Conservation (phyloP, 2,888 invertebrate species). For the Lasioglossum pauxillum region DNA sequence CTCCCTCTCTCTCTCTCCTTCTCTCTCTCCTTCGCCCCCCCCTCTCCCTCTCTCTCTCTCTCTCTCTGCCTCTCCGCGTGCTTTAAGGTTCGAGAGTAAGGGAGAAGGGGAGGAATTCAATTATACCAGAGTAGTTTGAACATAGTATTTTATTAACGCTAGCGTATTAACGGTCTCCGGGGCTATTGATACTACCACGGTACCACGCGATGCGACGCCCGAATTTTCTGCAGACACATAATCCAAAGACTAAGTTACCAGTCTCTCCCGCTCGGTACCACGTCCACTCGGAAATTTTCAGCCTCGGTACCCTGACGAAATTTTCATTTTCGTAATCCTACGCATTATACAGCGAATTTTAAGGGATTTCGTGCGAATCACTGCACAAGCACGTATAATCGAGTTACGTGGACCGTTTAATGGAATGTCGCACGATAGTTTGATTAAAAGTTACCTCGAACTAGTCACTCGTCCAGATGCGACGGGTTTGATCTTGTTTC, state of each 20-base stretch:
- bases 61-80: not conserved
- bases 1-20: too few species aligned
- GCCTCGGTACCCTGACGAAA: constrained; percentile 23
- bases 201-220: not conserved
- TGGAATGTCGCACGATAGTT: constrained; percentile 8
- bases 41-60: too few species aligned
- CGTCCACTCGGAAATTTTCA: constrained; percentile 3
- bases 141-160: constrained; percentile 52
- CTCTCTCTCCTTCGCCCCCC: too few species aligned
- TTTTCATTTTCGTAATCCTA: constrained; percentile 45
- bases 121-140: constrained; percentile 22
- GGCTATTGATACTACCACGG: constrained; percentile 24
- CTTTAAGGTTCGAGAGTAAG: not conserved
- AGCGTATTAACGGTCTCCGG: constrained; percentile 32
- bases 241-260: not conserved
- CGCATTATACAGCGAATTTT: constrained; percentile 23
- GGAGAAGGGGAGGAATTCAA: constrained; percentile 31
- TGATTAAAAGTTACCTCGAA: constrained; percentile 34
- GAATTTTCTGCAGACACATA: constrained; percentile 26
- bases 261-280: not conserved
- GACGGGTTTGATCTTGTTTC: not conserved
- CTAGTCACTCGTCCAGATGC: not conserved
- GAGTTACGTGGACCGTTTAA: constrained; percentile 14
- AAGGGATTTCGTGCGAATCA: constrained; percentile 8
- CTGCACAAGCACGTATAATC: constrained; percentile 7